These are phyloP conservation scores for Lanistes nyassanus DNA, from an alignment of 1,140 invertebrate genomes.

Conservation along the genomic window DNA sequence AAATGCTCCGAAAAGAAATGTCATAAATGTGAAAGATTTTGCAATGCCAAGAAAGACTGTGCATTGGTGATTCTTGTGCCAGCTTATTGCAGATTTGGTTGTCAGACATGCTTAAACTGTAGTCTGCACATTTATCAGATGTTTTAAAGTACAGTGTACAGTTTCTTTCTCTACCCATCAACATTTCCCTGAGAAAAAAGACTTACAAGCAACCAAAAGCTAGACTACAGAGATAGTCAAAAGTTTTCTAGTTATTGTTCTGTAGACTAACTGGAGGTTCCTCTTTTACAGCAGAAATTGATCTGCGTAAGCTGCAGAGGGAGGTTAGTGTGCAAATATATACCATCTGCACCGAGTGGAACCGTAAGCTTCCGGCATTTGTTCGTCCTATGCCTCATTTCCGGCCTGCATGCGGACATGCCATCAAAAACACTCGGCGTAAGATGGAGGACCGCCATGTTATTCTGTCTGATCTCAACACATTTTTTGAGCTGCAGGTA, in stretches of 20 bases:
- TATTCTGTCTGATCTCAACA: constrained; percentile 73
- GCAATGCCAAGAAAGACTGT: too few species aligned
- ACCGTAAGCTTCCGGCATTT: constrained; percentile 38
- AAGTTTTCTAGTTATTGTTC: neutral
- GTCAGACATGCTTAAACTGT: neutral
- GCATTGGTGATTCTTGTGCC: too few species aligned
- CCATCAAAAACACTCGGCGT: constrained; percentile 82
- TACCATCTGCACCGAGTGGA: constrained; percentile 43
- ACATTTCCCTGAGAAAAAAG: too few species aligned
- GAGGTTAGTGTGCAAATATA: constrained; percentile 37
- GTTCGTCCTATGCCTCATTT: constrained; percentile 3
- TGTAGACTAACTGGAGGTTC: neutral
- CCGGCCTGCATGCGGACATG: constrained; percentile 69
- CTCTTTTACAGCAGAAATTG: constrained; percentile 36
- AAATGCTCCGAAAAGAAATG: too few species aligned
- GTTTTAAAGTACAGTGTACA: neutral
- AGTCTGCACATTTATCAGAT: neutral
- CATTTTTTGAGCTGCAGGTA: constrained; percentile 50
- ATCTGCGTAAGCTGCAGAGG: constrained; percentile 33
- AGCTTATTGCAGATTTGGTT: neutral
- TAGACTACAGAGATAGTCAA: neutral
- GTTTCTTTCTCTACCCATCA: neutral
- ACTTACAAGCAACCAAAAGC: neutral
- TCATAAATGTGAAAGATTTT: too few species aligned
- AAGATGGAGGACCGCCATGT: constrained; percentile 90